These are phyloP conservation scores for Sus cebifrons DNA, from an alignment of 2,797 vertebrate species.

Conservation along the genomic window DNA sequence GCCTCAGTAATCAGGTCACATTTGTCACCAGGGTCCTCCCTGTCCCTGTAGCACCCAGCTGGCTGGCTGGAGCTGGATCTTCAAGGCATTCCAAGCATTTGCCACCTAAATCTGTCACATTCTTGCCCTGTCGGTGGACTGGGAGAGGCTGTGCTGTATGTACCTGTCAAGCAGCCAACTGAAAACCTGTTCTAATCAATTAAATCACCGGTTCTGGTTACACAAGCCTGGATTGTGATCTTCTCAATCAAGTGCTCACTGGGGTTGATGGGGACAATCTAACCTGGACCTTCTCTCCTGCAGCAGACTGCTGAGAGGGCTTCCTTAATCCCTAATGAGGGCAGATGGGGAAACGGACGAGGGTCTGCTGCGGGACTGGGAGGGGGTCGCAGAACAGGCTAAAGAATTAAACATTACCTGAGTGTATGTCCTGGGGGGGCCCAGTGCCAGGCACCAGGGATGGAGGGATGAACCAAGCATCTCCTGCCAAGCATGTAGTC, in stretches of 20 bases:
- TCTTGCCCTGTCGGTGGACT: background rate
- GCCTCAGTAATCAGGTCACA: conserved; percentile 58
- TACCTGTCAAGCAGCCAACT: conserved; percentile 43
- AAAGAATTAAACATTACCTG: background rate
- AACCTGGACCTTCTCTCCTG: background rate
- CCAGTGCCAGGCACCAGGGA: background rate
- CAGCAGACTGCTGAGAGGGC: background rate
- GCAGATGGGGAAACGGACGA: background rate
- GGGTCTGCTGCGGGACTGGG: too few relatives aligned
- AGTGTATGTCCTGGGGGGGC: background rate
- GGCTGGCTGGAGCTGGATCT: background rate
- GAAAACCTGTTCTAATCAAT: conserved; percentile 60
- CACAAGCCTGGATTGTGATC: background rate
- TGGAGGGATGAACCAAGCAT: background rate
- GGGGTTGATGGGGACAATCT: conserved; percentile 40
- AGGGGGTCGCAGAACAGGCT: background rate
- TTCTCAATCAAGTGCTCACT: conserved; percentile 30
- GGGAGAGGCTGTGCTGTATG: conserved; percentile 23
- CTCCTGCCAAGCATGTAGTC: background rate
- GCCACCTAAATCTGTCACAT: conserved; percentile 54
- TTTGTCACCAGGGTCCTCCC: conserved; percentile 60
- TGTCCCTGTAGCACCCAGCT: background rate
- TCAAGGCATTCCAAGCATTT: conserved; percentile 67
- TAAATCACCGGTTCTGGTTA: background rate
- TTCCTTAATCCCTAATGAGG: background rate